Evolutionary conservation across 2,797 vertebrate genomes (phyloP).

Genomic region (Neostethus bicornis): DNA sequence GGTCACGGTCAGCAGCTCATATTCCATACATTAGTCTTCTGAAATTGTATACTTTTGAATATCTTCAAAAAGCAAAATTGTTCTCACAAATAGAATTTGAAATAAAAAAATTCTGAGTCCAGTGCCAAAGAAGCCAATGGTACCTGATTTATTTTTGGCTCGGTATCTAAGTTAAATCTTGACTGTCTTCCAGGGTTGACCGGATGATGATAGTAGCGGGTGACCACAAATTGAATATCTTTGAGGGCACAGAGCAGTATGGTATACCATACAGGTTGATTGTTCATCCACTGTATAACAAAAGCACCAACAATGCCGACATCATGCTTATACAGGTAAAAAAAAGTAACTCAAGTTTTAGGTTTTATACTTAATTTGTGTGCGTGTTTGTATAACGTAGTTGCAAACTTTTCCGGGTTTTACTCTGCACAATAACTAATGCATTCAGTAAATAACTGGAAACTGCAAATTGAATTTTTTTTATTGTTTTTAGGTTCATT

Average conservation of each 20-base stretch:
- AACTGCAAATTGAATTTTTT: not conserved
- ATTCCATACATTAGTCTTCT: constrained; percentile 23
- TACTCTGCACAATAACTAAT: not conserved
- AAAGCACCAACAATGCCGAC: constrained; percentile 80
- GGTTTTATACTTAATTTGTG: too few species aligned
- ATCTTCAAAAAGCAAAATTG: not conserved
- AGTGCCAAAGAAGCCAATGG: not conserved
- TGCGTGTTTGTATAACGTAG: too few species aligned
- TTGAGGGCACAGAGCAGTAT: constrained; percentile 82
- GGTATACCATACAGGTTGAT: constrained; percentile 74
- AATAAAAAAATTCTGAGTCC: not conserved
- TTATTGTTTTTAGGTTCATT: not conserved
- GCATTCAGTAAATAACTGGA: not conserved
- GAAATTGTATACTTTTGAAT: constrained; percentile 2
- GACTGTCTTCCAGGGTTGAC: constrained; percentile 62
- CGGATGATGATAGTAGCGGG: constrained; percentile 82
- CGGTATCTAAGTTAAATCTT: constrained; percentile 5
- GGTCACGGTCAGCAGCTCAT: constrained; percentile 7
- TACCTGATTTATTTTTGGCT: constrained; percentile 1
- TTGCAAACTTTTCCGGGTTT: not conserved
- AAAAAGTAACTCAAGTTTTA: too few species aligned
- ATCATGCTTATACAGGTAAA: constrained; percentile 86
- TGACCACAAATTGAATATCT: constrained; percentile 73
- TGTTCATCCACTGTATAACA: constrained; percentile 79
- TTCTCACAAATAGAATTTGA: not conserved